Conservation (phyloP, 2,113 vertebrate species). For the Bombycilla garrulus region DNA sequence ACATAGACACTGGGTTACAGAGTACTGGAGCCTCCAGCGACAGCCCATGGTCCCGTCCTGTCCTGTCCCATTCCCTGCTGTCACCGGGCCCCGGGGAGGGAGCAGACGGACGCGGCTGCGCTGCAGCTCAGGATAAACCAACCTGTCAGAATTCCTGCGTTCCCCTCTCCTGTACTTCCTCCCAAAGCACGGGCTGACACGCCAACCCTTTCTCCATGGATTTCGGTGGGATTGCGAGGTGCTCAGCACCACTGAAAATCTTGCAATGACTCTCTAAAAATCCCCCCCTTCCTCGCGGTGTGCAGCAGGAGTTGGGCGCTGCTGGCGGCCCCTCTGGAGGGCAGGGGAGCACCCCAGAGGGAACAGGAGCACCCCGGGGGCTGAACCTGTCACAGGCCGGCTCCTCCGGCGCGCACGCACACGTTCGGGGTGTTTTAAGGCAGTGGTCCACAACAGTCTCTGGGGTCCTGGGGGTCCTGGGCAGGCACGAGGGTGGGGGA, state of each 20-base stretch:
- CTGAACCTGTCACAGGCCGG: background rate
- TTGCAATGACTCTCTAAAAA: background rate
- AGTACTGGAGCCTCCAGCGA: slow-evolving; percentile 45
- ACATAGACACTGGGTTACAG: slow-evolving; percentile 69
- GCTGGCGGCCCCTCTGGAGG: background rate
- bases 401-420: background rate
- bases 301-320: accelerated
- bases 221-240: background rate
- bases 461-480: slow-evolving; percentile 32
- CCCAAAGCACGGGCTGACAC: background rate
- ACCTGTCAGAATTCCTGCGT: background rate
- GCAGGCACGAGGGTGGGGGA: slow-evolving; percentile 48
- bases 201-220: background rate
- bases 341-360: background rate
- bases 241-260: background rate
- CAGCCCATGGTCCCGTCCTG: background rate
- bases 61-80: background rate
- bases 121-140: slow-evolving; percentile 5
- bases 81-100: background rate
- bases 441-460: slow-evolving; percentile 59
- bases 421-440: slow-evolving; percentile 46
- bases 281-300: accelerated
- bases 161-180: background rate
- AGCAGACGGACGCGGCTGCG: background rate
- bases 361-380: background rate